Evolutionary conservation across 2,888 invertebrate genomes (phyloP), one percentile per base, ranked within the genome.

Genomic region (Leuctra nigra): DNA sequence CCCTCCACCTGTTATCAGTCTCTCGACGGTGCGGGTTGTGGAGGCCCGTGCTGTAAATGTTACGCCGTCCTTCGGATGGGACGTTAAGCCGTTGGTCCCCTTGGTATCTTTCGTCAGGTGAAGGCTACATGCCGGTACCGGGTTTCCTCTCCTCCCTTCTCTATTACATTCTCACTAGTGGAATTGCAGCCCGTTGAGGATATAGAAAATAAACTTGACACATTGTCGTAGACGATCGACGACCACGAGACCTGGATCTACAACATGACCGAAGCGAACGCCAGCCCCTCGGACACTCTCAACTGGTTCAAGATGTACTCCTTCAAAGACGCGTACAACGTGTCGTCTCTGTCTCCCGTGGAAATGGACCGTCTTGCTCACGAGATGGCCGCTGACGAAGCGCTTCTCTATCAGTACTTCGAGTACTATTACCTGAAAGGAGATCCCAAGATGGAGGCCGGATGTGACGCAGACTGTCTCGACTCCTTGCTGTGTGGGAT

Each of bases 221-320:
- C 29, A 55, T 55, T 48, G 23, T 71, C 71, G 11, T 70, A 87
- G 86, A 76, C 75, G 63, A 80, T 88, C 1, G 67, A 78, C 25
- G 83, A 86, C 66, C 81, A 84, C 58, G 77, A 83, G 3, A 84
- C 83, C 55, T 91, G 83, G 75, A 81, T 80, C n/a, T 84, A 86
- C 68, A 87, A 92, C 69, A 69, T 93, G 38, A 86, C 85, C 0
- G 78, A 79, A 68, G 87, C 91, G 0, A 90, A 89, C 68, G 67
- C 76, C 11, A 71, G 74, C 1, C 77, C 80, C 0, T 65, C 76
- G 1, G 63, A 72, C 35, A 70, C 74, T 13, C 89, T 91, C 0
- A 72, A 73, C 7, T 91, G 91, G 91, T 80, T 77, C 65, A 77
- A 81, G 68, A 79, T 88, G 22, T 91, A 91, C 68, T 79, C 83